Base-by-base conservation (phyloP, 2,888 invertebrate genomes). In the Spatulosminthurus flaviceps region DNA sequence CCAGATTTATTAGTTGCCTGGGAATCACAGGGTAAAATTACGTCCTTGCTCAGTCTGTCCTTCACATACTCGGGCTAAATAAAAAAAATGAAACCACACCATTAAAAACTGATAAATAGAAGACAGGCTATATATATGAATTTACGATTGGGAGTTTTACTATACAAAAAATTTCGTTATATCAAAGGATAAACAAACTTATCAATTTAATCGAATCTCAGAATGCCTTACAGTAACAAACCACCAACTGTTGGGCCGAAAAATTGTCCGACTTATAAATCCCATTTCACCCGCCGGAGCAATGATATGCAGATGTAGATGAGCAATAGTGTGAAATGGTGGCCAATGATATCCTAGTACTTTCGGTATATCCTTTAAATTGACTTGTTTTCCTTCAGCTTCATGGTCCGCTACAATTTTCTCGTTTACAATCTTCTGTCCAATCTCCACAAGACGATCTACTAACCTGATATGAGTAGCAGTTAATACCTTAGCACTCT, bases 271-370 rank as follows among this genome's bases (percentile, higher is more conserved):
- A 4, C 90, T 88, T 0, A 93, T 81, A 19, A 92, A 90, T 0
- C 91, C 90, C 93, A 97, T 94, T 81, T 92, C 90, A 0, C 91
- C 91, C 21, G 90, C 90, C 0, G 96, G 95, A 0, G 93, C 92
- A 77, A 97, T 96, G 0, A 92, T 91, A 86, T 97, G 97, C 79
- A 97, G 89, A 87, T 97, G 97, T 7, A 95, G 88, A 88, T 97
- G 97, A 70, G 89, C 88, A 0, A 97, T 91, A 0, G 93, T 92
- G 80, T 93, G 92, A 88, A 96, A 96, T 0, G 97, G 97, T 0
- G 97, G 96, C 92, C 95, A 93, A 87, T 97, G 96, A 87, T 95
- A 97, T 0, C 97, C 82, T 13, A 78, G 26, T 13, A 77, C 26
- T 16, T 51, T 73, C 22, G 74, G 42, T 13, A 66, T 13, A 0